Evolutionary conservation across 2,797 vertebrate species (phyloP), one percentile per base, ranked within the genome.

Genomic region (Acipenser oxyrinchus): DNA sequence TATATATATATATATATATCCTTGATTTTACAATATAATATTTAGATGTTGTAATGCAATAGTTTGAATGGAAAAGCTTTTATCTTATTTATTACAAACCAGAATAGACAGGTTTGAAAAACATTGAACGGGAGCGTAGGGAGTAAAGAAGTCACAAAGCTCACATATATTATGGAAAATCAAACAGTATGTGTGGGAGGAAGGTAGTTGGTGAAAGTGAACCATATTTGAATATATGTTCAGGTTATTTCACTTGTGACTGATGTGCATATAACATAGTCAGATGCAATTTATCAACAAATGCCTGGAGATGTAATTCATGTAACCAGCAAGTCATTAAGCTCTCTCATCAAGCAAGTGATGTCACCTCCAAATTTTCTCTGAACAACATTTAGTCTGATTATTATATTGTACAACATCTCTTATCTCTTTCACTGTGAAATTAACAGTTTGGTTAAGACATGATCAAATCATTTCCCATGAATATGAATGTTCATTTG

Each of bases 221-320:
- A n/a, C 55, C 12, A 12, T 58, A n/a, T 58, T 58, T 13, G 6
- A 58, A 58, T 58, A 58, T n/a, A n/a, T 13, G 9, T 58, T 58
- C 55, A 58, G 55, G 55, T 58, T 58, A n/a, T 58, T n/a, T n/a
- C 6, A 58, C 8, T 23, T 7, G 8, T 37, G 23, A 37, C 18
- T 37, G 18, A 62, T 62, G 60, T 62, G 13, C 18, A 15, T 7
- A 10, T 8, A 62, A 62, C 60, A 6, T 62, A 62, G 60, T 62
- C 60, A 62, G 60, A 18, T 18, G 18, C 60, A 62, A 62, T 62
- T 23, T 62, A 23, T 62, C 4, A 62, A 23, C 6, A 64, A 15
- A 69, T 53, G 68, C 63, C 58, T 64, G 60, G 48, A 64, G 49
- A 64, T 55, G 64, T 68, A 49, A 51, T 55, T 63, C 63, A 68